These are phyloP conservation scores for Temnothorax curvispinosus DNA, from an alignment of 1,140 invertebrate genomes.

Conservation along the genomic window DNA sequence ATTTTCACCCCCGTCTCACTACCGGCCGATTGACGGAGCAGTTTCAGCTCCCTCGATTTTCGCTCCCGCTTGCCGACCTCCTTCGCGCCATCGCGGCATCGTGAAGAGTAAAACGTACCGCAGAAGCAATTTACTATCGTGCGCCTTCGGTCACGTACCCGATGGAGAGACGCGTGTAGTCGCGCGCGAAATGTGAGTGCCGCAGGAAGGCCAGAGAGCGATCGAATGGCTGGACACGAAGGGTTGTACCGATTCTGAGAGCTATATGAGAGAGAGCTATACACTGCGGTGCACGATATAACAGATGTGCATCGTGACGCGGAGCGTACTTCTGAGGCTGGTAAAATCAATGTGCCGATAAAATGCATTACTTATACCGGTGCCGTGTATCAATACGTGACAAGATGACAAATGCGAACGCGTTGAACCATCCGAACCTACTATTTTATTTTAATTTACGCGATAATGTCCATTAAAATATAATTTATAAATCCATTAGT, in stretches of 20 bases:
- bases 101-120: constrained; percentile 24
- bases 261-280: background rate
- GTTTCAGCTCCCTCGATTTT: constrained; percentile 40
- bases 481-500: background rate
- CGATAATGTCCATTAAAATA: background rate
- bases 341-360: constrained; percentile 47
- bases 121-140: constrained; percentile 56
- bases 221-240: constrained; percentile 49
- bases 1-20: constrained; percentile 31
- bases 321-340: constrained; percentile 16
- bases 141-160: constrained; percentile 51
- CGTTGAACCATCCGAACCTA: background rate
- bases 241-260: constrained; percentile 40
- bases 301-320: constrained; percentile 41
- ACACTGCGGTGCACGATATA: constrained; percentile 1
- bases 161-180: constrained; percentile 53
- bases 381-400: constrained; percentile 24
- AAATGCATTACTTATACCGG: constrained; percentile 21
- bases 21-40: background rate
- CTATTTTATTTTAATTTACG: background rate
- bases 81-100: background rate
- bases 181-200: constrained; percentile 52
- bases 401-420: background rate
- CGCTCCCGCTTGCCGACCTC: background rate
- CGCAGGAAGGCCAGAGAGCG: constrained; percentile 29